A percentile compares a stretch with the other conserved stretches of the same genome.
phyloP scores from a whole-genome alignment of 1,140 invertebrate genomes.

The Kradibia gibbosae region DNA sequence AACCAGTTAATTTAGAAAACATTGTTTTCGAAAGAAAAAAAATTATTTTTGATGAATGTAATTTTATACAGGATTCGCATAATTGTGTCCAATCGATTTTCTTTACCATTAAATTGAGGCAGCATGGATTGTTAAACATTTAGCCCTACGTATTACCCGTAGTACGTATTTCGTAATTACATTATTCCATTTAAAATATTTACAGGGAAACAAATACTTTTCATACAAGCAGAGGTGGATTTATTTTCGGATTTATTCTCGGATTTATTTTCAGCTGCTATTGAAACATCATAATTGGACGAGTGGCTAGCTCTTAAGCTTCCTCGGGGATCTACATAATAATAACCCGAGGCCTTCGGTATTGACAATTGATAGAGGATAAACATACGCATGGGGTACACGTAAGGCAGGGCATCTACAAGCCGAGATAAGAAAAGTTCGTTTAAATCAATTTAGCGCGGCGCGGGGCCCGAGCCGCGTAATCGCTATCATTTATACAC shows the following conservation, averaged over 20 bases:
- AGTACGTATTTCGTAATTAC: background rate
- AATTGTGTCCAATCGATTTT: background rate
- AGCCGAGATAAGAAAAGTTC: background rate
- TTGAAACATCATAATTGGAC: background rate
- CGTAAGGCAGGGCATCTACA: background rate
- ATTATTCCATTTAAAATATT: background rate
- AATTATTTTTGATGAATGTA: background rate
- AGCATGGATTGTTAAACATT: background rate
- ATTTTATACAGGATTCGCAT: background rate
- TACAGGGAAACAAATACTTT: background rate
- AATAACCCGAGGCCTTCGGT: background rate
- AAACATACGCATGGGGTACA: background rate
- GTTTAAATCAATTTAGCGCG: conserved; percentile 13
- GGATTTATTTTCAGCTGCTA: too few species aligned
- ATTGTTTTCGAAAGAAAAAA: background rate
- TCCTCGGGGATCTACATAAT: background rate
- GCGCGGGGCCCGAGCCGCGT: background rate
- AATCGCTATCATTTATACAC: conserved; percentile 25
- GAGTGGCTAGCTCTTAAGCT: background rate
- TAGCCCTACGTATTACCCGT: background rate
- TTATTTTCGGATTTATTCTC: background rate
- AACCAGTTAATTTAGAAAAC: background rate
- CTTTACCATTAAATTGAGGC: background rate
- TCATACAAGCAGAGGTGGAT: background rate
- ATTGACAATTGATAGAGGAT: background rate